Conservation (phyloP, 2,113 vertebrate species). For the Cathartes aura region DNA sequence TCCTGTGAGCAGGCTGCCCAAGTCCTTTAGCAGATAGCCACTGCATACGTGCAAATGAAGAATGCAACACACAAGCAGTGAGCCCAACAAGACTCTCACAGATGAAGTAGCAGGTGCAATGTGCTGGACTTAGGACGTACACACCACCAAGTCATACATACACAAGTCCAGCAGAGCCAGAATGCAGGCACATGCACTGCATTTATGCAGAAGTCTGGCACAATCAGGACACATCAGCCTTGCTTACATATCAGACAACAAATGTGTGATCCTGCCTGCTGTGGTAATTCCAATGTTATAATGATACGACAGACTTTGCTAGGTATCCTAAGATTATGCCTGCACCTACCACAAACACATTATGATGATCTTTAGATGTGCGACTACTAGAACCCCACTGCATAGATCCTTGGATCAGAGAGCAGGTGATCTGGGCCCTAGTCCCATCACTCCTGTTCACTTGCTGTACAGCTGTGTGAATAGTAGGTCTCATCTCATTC, state of each 20-base stretch:
- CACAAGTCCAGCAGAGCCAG: neutral
- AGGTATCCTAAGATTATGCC: neutral
- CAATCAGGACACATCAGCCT: neutral
- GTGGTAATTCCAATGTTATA: fast-evolving
- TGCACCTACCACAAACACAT: neutral
- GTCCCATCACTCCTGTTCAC: neutral
- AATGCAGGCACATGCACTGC: neutral
- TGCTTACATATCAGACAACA: fast-evolving
- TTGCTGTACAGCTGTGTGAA: neutral
- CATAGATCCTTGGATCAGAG: neutral
- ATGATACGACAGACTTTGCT: neutral
- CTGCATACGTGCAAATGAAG: too few relatives aligned
- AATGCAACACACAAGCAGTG: neutral
- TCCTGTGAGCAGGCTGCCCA: neutral
- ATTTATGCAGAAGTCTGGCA: neutral
- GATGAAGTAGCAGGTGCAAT: neutral
- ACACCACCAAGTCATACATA: too few relatives aligned
- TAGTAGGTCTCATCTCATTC: neutral
- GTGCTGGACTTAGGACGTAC: neutral
- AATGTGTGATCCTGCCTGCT: neutral
- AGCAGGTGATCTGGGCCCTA: neutral
- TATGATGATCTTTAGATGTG: neutral
- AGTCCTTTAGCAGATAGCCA: neutral
- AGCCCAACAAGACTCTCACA: neutral
- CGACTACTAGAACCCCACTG: neutral